Base-by-base conservation (phyloP, 2,113 vertebrate species). In the Mustela lutreola region DNA sequence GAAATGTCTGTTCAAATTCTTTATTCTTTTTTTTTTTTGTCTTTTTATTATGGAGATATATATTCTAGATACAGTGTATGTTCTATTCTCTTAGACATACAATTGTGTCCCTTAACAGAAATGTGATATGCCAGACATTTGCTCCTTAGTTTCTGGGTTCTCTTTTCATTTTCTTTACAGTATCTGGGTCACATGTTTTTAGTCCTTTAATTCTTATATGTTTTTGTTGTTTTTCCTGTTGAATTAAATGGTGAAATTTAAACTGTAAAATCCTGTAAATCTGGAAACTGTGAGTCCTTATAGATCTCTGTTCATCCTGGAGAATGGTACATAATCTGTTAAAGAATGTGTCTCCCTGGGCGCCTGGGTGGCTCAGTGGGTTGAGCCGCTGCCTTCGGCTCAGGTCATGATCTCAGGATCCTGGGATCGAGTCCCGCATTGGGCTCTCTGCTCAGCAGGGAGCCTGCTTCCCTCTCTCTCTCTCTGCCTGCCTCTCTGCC, bases 11-110 rank as follows among this genome's bases (percentile, higher is more conserved):
- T 33, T 87, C 11, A 28, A 9, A 71, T 71, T 45, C 39, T 89
- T 53, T 83, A 83, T 50, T 56, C 11, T 3, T 4, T 85, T 22
- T 53, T 48, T 48, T 28, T 39, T 89, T 90, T 75, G 18, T 53
- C 50, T 93, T 73, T 80, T 97, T 94, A 50, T 90, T 92, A 73
- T 36, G 84, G 58, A 81, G 33, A 81, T 71, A 8, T n/a, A 22
- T 80, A 53, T n/a, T 76, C 79, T 71, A 76, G 18, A 21, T 76
- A 56, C 21, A 56, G 67, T 75, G 19, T 21, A 89, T 21, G 2
- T 8, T 87, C 58, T 93, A 0, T 83, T 91, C 16, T 88, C 91
- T 53, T 63, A 53, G 82, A 78, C 10, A 75, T 88, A 62, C 4
- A 65, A 45, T 18, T 56, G 53, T 56, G 12, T 58, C 6, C 53